Evolutionary conservation across 1,140 invertebrate genomes (phyloP).

Genomic region (Penaeus chinensis): DNA sequence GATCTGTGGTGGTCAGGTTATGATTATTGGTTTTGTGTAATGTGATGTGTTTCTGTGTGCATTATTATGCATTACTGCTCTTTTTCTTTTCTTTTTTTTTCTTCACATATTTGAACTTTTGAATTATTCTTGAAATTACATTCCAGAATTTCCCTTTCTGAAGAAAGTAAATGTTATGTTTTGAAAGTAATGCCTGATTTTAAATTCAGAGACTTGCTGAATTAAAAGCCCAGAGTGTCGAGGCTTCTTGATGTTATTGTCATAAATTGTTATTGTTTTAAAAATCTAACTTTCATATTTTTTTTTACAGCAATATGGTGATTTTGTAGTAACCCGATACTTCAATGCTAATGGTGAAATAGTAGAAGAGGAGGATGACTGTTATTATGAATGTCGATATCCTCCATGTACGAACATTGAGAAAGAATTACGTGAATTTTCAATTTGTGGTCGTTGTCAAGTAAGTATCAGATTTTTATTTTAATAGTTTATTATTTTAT

Average conservation of each 20-base stretch:
- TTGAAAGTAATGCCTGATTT: too few relatives aligned
- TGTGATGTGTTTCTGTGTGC: too few relatives aligned
- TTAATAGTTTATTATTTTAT: neutral
- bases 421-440: slow-evolving; percentile 72
- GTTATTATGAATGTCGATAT: slow-evolving; percentile 73
- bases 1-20: too few relatives aligned
- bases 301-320: slow-evolving; percentile 67
- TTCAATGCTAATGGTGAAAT: slow-evolving; percentile 71
- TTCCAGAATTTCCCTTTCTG: too few relatives aligned
- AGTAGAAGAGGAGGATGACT: slow-evolving; percentile 69
- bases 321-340: slow-evolving; percentile 67
- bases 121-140: neutral
- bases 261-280: neutral
- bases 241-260: neutral
- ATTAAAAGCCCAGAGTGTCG: too few relatives aligned
- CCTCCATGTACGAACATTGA: slow-evolving; percentile 74
- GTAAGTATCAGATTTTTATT: slow-evolving; percentile 59
- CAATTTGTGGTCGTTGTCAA: slow-evolving; percentile 74
- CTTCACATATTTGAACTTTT: neutral
- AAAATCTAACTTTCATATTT: slow-evolving; percentile 31
- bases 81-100: too few relatives aligned
- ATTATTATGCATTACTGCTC: too few relatives aligned
- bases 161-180: too few relatives aligned
- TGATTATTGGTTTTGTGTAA: too few relatives aligned
- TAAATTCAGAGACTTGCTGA: too few relatives aligned